Evolutionary conservation across 2,888 invertebrate species (phyloP), one percentile per base, ranked within the genome.

Genomic region (Trisateles emortualis): DNA sequence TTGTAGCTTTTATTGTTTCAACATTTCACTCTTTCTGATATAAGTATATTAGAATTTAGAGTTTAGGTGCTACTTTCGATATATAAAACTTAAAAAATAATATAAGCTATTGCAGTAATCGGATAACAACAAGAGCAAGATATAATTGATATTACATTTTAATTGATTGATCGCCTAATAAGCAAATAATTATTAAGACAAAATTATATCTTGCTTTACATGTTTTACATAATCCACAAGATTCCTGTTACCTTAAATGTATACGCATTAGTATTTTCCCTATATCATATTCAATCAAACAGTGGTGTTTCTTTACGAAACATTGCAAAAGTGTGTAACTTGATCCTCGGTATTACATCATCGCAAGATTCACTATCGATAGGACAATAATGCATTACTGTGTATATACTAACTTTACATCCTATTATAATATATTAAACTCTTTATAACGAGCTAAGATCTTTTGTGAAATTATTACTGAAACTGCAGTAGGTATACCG

Each of bases 311-410:
- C 50, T 52, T 65, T 56, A 64, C 57, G 35, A 59, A 60, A 55
- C 51, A 55, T 65, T 66, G 73, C 58, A 62, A 53, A 58, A 52
- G 54, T 51, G 62, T 46, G 58, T 66, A 74, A 77, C 58, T 42
- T 58, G 65, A 77, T 49, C 59, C 59, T 62, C 44, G 42, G 56
- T 64, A 53, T 70, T 68, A 66, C 63, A 65, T 69, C 58, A 69
- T 58, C 24, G 47, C 54, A 63, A 66, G 59, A 65, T 64, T 53
- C 44, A 43, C 57, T 50, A 57, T 52, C 41, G 52, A 62, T 58
- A 59, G 67, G 50, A 49, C 58, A 58, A 59, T 46, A n/a, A 24
- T 30, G 11, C n/a, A 32, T 5, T 42, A 32, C 10, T 42, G n/a
- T 10, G 10, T 14, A 17, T 14, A 40, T 24, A 22, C 3, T 26